Percentiles rank a stretch among this genome's conserved stretches.
Conservation (phyloP, 2,888 invertebrate genomes). For the Branchellion lobata region DNA sequence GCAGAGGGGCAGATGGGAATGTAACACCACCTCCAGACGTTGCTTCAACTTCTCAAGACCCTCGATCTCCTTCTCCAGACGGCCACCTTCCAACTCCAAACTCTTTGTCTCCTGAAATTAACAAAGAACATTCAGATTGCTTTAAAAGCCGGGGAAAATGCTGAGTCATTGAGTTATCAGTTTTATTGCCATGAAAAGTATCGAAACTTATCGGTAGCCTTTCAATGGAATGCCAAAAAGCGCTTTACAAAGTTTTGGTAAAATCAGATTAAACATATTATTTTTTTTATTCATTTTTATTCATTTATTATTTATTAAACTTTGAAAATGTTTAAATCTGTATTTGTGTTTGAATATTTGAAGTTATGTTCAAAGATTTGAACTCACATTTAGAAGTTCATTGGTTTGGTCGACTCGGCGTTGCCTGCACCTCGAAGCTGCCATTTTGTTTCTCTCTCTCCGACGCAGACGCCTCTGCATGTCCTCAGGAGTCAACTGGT, state of each 20-base stretch:
- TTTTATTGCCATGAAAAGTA: too few relatives aligned
- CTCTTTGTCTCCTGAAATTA: conserved; percentile 28
- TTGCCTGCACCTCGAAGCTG: conserved; percentile 94
- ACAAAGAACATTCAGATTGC: too few relatives aligned
- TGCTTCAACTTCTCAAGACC: conserved; percentile 32
- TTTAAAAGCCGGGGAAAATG: too few relatives aligned
- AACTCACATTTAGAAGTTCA: conserved; percentile 74
- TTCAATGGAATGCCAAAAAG: too few relatives aligned
- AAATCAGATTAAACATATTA: background rate
- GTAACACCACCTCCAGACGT: conserved; percentile 31
- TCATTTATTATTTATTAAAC: background rate
- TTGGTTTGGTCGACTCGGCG: conserved; percentile 93
- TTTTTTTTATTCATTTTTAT: too few relatives aligned
- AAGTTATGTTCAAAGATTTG: background rate
- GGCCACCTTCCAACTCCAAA: conserved; percentile 20
- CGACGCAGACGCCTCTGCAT: conserved; percentile 83
- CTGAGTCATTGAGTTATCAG: too few relatives aligned
- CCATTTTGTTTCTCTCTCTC: conserved; percentile 91
- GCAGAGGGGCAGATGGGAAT: conserved; percentile 34
- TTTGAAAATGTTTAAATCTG: background rate
- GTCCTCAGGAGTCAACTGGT: conserved; percentile 67
- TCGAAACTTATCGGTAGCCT: too few relatives aligned
- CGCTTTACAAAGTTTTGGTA: too few relatives aligned
- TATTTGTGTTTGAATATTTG: background rate
- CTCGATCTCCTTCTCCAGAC: conserved; percentile 36